Evolutionary conservation across 2,888 invertebrate genomes (phyloP), one percentile per base, ranked within the genome.

Genomic region (Helleia helle): DNA sequence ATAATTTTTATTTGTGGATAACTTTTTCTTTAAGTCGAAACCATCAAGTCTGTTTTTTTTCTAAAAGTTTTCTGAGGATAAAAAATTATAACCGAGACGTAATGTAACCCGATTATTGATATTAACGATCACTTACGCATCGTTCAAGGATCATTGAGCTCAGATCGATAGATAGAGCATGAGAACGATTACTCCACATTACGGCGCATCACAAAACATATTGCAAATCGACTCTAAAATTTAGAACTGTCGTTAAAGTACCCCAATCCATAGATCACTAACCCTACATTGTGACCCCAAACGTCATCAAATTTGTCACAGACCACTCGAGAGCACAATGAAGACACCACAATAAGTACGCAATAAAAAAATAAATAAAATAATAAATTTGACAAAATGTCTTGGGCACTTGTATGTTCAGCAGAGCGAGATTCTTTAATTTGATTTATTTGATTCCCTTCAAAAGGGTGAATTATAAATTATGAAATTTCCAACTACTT

Each of bases 311-410:
- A 84, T 84, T 84, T 84, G 84, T 84, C 84, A 84, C 84, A 84
- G 80, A 63, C 72, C 72, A 81, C 81, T 81, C 75, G 65, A 76
- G 57, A 65, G 43, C 54, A 83, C 81, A 83, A 83, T 71, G 62
- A 64, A 63, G 67, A 70, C 54, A 60, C 65, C 67, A 67, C 74
- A 76, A 71, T 74, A 65, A 64, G 63, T 61, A 59, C 63, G 65
- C 68, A 77, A 81, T 80, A 80, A 83, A 81, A 76, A 77, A 74
- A 67, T 61, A 77, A 83, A 84, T 81, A 77, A 80, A 81, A 83
- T 83, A 81, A 81, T 81, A 81, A 81, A 80, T 77, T 81, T 81
- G 77, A 84, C 84, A 84, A 84, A 84, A 84, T 83, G 84, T 84
- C 84, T 84, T 84, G 73, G 75, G 75, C 81, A 76, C 83, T 84